Base-by-base conservation (phyloP, 2,113 vertebrate species). In the Sinocyclocheilus rhinocerous region DNA sequence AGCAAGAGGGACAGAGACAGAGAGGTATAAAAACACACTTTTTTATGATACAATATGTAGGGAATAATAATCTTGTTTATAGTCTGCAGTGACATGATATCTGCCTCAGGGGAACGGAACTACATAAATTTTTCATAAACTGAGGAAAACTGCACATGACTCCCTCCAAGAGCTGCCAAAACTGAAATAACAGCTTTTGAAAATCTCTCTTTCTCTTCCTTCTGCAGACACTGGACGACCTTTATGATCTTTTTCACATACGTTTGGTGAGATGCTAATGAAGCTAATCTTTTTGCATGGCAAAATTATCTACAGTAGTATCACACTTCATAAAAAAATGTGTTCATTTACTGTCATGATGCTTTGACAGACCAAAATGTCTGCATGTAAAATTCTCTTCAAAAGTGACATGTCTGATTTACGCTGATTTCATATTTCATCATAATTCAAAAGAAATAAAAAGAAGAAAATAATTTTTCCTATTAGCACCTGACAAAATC, bases 21-120 rank as follows among this genome's bases (percentile, higher is more conserved):
- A 52, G 12, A 52, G 12, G 85, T 57, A 79, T 67, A 24, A 63
- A 33, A 65, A 24, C 76, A n/a, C 42, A 72, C n/a, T 2, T 87
- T 81, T 57, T 16, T 52, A 67, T 63, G 72, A 85, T 69, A 83
- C 77, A 69, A 83, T 85, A 52, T 65, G 50, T 81, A 48, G 16
- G 78, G 65, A 85, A 77, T 88, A 89, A 88, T 70, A 81, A 67
- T 88, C 76, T 84, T 85, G 77, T 90, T 90, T 89, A 86, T 91
- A 89, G 87, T 91, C 73, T 73, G 83, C 69, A 16, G 61, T 87
- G 89, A 76, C 85, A 87, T 67, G 84, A 39, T 76, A 84, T 81
- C 81, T 78, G 78, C 82, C 90, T 87, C 85, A 4, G 12, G 86
- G 87, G 82, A 87, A 86, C 65, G 18, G 29, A 85, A 20, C 79